phyloP scores from a whole-genome alignment of 2,888 invertebrate genomes.

The Acheta domesticus region DNA sequence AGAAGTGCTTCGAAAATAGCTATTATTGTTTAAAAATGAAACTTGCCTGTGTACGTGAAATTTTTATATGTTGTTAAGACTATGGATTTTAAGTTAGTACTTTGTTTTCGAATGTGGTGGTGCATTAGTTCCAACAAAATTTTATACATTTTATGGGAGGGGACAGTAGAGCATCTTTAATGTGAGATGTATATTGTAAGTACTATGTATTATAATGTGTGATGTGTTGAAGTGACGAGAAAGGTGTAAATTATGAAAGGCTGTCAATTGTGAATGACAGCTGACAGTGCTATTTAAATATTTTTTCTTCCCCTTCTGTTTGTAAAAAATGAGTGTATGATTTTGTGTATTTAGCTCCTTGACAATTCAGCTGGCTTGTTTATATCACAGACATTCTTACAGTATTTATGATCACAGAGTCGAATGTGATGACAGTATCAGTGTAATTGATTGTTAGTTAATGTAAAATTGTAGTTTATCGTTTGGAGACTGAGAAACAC shows the following conservation, averaged over 20 bases:
- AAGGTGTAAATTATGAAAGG: neutral
- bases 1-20: no score
- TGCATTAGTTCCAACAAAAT: slow-evolving; percentile 18
- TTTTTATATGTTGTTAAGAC: neutral
- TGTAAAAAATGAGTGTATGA: neutral
- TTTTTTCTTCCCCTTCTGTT: neutral
- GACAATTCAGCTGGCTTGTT: neutral
- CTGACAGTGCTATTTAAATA: neutral
- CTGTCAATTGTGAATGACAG: neutral
- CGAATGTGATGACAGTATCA: slow-evolving; percentile 1
- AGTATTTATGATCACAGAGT: neutral
- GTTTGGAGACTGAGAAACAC: slow-evolving; percentile 18
- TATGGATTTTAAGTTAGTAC: neutral
- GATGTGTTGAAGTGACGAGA: neutral
- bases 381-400: slow-evolving; percentile 10
- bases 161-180: neutral
- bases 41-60: neutral
- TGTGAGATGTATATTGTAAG: slow-evolving; percentile 18
- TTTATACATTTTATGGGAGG: slow-evolving; percentile 1
- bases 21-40: neutral
- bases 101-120: slow-evolving; percentile 1
- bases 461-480: slow-evolving; percentile 3
- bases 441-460: slow-evolving; percentile 18
- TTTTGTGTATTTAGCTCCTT: neutral
- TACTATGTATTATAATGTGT: slow-evolving; percentile 18